Evolutionary conservation across 2,797 vertebrate genomes (phyloP).

Genomic region (Perodicticus potto): DNA sequence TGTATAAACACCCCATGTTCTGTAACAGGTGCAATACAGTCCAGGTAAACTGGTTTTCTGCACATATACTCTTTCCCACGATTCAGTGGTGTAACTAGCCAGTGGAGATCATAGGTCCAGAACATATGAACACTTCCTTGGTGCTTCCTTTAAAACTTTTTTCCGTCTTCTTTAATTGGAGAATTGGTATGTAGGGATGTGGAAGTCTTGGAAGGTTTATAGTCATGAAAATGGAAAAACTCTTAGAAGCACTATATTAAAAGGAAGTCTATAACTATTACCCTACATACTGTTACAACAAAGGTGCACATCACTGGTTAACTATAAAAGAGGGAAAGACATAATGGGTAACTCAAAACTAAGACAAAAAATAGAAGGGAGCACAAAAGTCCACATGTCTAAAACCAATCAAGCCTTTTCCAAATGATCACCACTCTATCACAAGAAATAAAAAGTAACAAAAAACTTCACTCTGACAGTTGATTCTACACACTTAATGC

Average conservation of each 20-base stretch:
- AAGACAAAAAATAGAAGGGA: conserved; percentile 17
- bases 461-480: background rate
- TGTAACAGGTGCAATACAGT: background rate
- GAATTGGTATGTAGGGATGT: background rate
- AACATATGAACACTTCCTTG: background rate
- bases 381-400: background rate
- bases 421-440: background rate
- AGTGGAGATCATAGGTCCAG: background rate
- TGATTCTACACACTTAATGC: background rate
- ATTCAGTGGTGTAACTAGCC: background rate
- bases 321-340: conserved; percentile 10
- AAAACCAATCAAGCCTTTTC: background rate
- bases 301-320: background rate
- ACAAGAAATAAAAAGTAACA: background rate
- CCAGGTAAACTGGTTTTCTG: background rate
- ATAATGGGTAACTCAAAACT: conserved; percentile 24
- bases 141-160: conserved; percentile 1
- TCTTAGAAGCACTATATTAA: background rate
- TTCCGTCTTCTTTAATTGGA: background rate
- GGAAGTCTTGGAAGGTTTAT: conserved; percentile 16
- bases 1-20: background rate
- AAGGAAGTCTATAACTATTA: background rate
- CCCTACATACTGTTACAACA: background rate
- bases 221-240: conserved; percentile 16
- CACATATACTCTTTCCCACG: background rate